phyloP scores from a whole-genome alignment of 2,797 vertebrate species.

The Salmo trutta region DNA sequence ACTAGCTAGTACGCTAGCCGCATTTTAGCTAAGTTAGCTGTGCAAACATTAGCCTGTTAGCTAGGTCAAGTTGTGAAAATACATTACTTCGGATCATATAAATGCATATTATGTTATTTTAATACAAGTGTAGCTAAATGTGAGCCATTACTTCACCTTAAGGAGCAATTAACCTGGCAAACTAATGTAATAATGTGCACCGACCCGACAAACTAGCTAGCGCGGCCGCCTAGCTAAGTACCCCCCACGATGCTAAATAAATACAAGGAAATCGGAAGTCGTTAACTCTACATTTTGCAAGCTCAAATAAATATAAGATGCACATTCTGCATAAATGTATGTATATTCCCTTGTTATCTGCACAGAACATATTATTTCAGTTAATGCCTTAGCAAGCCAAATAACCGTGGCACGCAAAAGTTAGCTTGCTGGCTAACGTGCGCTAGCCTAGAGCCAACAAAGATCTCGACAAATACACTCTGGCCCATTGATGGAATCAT shows the following conservation, averaged over 20 bases:
- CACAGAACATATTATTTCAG: background rate
- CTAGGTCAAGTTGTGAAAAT: slow-evolving; percentile 11
- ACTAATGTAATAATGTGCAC: background rate
- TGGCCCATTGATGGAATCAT: slow-evolving; percentile 62
- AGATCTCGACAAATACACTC: slow-evolving; percentile 72
- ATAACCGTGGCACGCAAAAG: slow-evolving; percentile 18
- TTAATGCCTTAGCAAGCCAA: slow-evolving; percentile 32
- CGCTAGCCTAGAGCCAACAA: slow-evolving; percentile 74
- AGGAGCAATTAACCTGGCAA: background rate
- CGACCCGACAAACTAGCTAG: slow-evolving; percentile 8
- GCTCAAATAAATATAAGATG: background rate
- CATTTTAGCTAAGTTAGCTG: slow-evolving; percentile 28
- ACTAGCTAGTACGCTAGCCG: slow-evolving; percentile 20
- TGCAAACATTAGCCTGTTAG: slow-evolving; percentile 22
- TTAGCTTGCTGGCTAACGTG: slow-evolving; percentile 51
- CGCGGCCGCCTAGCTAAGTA: slow-evolving; percentile 59
- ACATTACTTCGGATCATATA: background rate
- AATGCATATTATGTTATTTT: background rate
- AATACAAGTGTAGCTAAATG: background rate
- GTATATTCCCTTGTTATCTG: background rate
- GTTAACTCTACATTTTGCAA: background rate
- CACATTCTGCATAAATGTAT: background rate
- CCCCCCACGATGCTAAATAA: slow-evolving; percentile 54
- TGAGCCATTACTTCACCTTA: background rate
- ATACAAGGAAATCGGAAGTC: slow-evolving; percentile 45